Evolutionary conservation across 2,113 vertebrate genomes (phyloP), one percentile per base, ranked within the genome.

Genomic region (Petrocephalus microphthalmus): DNA sequence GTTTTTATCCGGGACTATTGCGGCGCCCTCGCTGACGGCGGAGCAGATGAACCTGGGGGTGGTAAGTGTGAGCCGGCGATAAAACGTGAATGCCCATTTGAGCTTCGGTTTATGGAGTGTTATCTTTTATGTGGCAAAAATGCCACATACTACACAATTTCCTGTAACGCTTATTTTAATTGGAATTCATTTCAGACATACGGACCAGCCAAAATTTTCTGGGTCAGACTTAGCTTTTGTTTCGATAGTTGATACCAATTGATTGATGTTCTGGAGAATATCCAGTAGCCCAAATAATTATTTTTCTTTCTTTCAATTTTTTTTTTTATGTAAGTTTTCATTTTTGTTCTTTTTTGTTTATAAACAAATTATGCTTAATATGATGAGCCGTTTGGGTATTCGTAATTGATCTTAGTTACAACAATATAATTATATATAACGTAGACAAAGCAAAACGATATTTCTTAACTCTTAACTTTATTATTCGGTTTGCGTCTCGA

Each of bases 11-110:
- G 85, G 86, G 89, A 89, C 89, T 95, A 33, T 92, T 89, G 81
- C 91, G 89, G 90, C 94, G 56, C 56, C 92, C 49, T 90, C 91
- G 52, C 89, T 90, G 37, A 91, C 89, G 53, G 91, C 93, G 2
- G 94, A 94, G 78, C 94, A 96, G 88, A 92, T 95, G 85, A 92
- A 91, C 90, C 90, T 92, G 51, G 95, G 94, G 91, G 94, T 94
- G 91, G 96, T 95, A 93, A 96, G 96, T 96, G 87, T n/a, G n/a
- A 29, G 45, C 47, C 53, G 2, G 33, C n/a, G 53, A 51, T 29
- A 54, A 81, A 71, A 29, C 64, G 19, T 22, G 20, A 42, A 78
- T 42, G 13, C 71, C 71, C 5, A 78, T 78, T 42, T 42, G 71
- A 33, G 71, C 2, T 78, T 42, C 2, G 11, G 33, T 78, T 42